A percentile compares a stretch with the other conserved stretches of the same genome.
phyloP scores from a whole-genome alignment of 2,888 invertebrate species.

The Leucozona laternaria region DNA sequence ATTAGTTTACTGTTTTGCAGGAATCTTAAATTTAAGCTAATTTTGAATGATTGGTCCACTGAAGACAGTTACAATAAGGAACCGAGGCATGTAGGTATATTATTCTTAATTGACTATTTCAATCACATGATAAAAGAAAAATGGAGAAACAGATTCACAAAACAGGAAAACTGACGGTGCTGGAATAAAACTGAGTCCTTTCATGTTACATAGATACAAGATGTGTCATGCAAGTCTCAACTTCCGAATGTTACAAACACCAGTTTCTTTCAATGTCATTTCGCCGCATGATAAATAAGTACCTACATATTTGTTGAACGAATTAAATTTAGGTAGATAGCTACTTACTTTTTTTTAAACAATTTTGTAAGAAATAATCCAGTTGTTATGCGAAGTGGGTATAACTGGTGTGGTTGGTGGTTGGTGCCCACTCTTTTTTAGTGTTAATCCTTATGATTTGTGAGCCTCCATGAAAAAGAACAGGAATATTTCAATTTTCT shows the following conservation, averaged over 20 bases:
- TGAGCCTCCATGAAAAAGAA: constrained; percentile 20
- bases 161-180: constrained; percentile 3
- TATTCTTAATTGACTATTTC: not conserved
- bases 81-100: not conserved
- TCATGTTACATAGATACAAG: not conserved
- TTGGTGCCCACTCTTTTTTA: constrained; percentile 16
- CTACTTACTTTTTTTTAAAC: constrained; percentile 21
- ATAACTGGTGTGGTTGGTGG: not conserved
- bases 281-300: constrained; percentile 40
- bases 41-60: not conserved
- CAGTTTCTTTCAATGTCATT: constrained; percentile 70
- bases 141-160: not conserved
- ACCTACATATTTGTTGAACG: not conserved
- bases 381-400: not conserved
- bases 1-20: not conserved
- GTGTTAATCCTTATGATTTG: constrained; percentile 50
- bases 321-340: constrained; percentile 9
- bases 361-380: constrained; percentile 25
- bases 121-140: not conserved
- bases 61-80: not conserved
- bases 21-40: not conserved
- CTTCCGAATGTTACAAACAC: not conserved
- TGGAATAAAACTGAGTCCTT: not conserved
- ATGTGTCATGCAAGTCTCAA: not conserved
- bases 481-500: constrained; percentile 36